Base-by-base conservation (phyloP, 35 echinoderm and acorn worm species). In the Strongylocentrotus purpuratus region DNA sequence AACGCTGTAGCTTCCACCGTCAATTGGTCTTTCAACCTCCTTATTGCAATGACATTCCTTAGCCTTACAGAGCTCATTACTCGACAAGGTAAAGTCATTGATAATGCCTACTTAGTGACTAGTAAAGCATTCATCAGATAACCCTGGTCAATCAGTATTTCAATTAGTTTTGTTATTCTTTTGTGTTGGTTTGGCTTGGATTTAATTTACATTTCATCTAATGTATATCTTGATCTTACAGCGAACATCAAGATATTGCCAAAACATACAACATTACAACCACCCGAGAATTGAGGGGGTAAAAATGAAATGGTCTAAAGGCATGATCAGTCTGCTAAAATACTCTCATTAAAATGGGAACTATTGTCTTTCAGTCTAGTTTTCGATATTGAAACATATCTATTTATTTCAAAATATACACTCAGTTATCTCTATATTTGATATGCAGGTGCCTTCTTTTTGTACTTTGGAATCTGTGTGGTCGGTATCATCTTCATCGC, bases 11-110 rank as follows among this genome's bases (percentile, higher is more conserved):
- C 96, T 3, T 60, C 96, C 0, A 48, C 95, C 4, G 92, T 94
- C 86, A 99, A 98, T 90, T 99, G 98, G 97, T 95, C 95, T 4
- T 96, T 92, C 94, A 99, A 99, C 90, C 86, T 99, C 8, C n/a
- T 99, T 14, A 97, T 99, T n/a, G 97, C 98, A 31, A 99, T 99
- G 98, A 99, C 98, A 95, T 99, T 99, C 95, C 95, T 99, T 14
- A 99, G 95, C 47, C 94, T 99, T 11, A 97, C 98, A 94, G 94
- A 99, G 88, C 28, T 94, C 9, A 96, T 99, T 12, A 99, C 98
- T 18, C 94, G 96, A 65, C 91, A 97, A 96, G 98, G 98, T 99
- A 94, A 87, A 90, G 92, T 31, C 33, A 31, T 78, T 28, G 25
- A 55, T 55, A 9, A 55, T 11, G 11, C 50, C 10, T 55, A 78